phyloP scores from a whole-genome alignment of 2,113 vertebrate species.

The Phoxinus phoxinus region DNA sequence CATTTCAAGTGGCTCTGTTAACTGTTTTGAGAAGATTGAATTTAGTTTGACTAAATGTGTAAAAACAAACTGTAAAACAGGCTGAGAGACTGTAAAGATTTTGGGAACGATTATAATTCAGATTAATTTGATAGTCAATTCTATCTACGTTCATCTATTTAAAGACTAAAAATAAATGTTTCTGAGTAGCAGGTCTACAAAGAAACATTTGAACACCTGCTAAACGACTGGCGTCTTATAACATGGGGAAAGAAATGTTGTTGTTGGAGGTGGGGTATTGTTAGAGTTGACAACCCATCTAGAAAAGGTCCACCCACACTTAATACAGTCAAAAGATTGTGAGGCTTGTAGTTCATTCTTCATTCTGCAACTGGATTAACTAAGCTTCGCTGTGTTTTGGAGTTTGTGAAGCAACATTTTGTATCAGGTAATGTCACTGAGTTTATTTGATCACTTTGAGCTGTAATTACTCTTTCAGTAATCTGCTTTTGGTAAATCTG shows the following conservation, averaged over 20 bases:
- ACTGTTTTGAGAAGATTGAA: background rate
- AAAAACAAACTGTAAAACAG: background rate
- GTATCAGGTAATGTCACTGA: background rate
- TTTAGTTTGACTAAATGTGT: background rate
- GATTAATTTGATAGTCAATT: background rate
- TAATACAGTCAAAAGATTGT: background rate
- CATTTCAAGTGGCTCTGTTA: background rate
- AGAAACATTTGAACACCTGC: too few species aligned
- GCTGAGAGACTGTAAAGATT: background rate
- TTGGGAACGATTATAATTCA: background rate
- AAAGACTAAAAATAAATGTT: background rate
- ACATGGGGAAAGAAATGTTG: background rate
- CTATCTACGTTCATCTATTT: background rate
- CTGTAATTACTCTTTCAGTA: background rate
- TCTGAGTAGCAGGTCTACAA: background rate
- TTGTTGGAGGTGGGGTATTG: background rate
- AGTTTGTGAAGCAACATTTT: background rate
- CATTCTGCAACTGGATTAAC: background rate
- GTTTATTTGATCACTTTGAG: background rate
- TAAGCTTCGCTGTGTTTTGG: background rate
- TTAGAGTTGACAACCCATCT: background rate
- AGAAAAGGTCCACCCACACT: constrained; percentile 1
- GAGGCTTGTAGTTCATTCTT: background rate
- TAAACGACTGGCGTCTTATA: background rate
- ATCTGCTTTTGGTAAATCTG: background rate